Conservation (phyloP, 2,797 vertebrate genomes). For the Galaxias olidus region DNA sequence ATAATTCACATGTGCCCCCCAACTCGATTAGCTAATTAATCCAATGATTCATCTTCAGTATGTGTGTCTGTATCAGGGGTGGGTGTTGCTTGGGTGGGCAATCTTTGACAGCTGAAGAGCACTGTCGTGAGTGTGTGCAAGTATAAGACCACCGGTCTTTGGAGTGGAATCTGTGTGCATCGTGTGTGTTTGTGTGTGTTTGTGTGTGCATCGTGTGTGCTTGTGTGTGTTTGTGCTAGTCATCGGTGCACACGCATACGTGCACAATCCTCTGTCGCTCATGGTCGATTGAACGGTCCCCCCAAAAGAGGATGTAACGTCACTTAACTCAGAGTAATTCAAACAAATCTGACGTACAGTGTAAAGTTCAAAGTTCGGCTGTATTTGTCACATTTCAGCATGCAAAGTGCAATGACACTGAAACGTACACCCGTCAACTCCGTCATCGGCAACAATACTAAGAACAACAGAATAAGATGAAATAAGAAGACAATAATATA, state of each 20-base stretch:
- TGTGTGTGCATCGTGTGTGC: not conserved
- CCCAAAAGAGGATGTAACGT: too few relatives aligned
- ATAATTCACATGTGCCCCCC: not conserved
- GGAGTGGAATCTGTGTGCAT: not conserved
- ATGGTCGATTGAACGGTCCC: too few relatives aligned
- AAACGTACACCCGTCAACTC: too few relatives aligned
- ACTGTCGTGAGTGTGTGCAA: not conserved
- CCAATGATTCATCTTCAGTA: not conserved
- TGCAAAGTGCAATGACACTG: too few relatives aligned
- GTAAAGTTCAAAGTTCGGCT: too few relatives aligned
- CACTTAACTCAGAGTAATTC: too few relatives aligned
- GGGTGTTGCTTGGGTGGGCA: not conserved
- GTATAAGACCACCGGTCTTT: not conserved
- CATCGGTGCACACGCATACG: not conserved
- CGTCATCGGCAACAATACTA: too few relatives aligned
- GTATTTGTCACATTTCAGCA: too few relatives aligned
- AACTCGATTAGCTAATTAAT: slow-evolving; percentile 10
- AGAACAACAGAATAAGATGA: too few relatives aligned
- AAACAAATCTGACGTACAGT: too few relatives aligned
- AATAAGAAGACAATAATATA: too few relatives aligned
- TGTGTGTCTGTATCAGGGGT: not conserved
- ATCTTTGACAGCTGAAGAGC: not conserved
- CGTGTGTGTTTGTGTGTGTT: not conserved
- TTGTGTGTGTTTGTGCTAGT: not conserved
- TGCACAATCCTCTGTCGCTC: not conserved